Percentiles rank a stretch among this genome's conserved stretches.
phyloP scores from a whole-genome alignment of 1,140 invertebrate species.

The Chrysomallon squamiferum region DNA sequence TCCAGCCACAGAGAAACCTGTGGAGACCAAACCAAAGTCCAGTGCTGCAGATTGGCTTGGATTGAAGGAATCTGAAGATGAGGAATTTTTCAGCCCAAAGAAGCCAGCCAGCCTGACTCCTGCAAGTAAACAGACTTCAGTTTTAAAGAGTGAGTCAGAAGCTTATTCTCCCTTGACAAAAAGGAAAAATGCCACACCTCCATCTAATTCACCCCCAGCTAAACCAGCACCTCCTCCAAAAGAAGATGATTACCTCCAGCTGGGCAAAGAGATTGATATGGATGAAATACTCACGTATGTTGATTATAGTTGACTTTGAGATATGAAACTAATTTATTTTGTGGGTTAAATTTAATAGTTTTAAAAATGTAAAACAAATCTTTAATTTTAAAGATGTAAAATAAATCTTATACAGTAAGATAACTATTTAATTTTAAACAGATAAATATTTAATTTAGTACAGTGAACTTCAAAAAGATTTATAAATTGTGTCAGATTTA shows the following conservation, averaged over 20 bases:
- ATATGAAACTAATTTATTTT: no score
- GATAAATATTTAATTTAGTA: no score
- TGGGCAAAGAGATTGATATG: slow-evolving; percentile 27
- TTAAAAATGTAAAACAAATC: no score
- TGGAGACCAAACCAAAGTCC: slow-evolving; percentile 3
- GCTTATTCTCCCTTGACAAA: no score
- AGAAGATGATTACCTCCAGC: slow-evolving; percentile 32
- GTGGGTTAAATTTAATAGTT: no score
- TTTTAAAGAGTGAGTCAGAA: not conserved
- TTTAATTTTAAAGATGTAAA: no score
- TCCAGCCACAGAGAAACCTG: slow-evolving; percentile 4
- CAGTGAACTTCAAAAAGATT: no score
- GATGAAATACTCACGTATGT: slow-evolving; percentile 25
- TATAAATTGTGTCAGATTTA: no score
- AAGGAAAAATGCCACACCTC: not conserved
- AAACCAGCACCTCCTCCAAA: slow-evolving; percentile 1
- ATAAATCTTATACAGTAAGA: no score
- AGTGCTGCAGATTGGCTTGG: slow-evolving; percentile 37
- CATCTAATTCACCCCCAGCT: slow-evolving; percentile 11
- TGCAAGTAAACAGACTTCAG: not conserved
- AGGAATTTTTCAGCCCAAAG: slow-evolving; percentile 30
- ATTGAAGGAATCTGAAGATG: slow-evolving; percentile 37
- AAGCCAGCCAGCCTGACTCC: not conserved
- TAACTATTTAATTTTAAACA: no score
- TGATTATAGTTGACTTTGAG: no score